Conservation (phyloP, 2,113 vertebrate genomes). For the Ictalurus punctatus region DNA sequence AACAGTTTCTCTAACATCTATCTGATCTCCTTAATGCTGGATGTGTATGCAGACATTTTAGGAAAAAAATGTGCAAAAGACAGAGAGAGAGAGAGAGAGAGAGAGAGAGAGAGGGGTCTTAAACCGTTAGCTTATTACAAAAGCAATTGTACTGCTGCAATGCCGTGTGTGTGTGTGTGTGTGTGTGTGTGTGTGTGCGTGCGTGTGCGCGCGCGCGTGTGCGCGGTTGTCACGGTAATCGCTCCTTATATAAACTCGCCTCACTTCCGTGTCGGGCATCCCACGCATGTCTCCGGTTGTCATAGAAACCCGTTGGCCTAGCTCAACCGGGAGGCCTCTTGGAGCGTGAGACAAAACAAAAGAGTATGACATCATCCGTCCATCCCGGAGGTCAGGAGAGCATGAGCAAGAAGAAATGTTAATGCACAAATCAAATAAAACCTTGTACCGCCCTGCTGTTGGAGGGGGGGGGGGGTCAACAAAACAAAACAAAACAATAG, state of each 20-base stretch:
- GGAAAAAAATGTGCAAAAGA: neutral
- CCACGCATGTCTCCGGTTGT: conserved; percentile 55
- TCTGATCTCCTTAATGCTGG: neutral
- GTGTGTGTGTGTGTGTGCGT: conserved; percentile 10
- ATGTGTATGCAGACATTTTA: neutral
- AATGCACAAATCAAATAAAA: neutral
- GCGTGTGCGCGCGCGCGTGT: neutral
- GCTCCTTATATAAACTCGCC: conserved; percentile 50
- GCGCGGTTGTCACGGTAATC: conserved; percentile 37
- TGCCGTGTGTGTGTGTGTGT: conserved; percentile 2
- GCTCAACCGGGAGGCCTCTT: conserved; percentile 37
- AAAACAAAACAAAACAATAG: too few species aligned
- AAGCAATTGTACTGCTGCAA: conserved; percentile 2
- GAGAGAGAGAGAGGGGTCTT: neutral
- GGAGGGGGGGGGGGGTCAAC: too few species aligned
- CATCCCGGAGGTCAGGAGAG: conserved; percentile 10
- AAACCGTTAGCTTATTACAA: neutral
- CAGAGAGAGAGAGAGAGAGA: neutral
- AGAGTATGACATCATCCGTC: conserved; percentile 48
- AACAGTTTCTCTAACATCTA: neutral
- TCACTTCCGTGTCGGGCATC: conserved; percentile 50
- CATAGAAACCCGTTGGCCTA: conserved; percentile 50
- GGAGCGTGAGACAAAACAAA: conserved; percentile 50
- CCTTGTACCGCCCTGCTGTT: too few species aligned
- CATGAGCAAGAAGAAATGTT: neutral